These are phyloP conservation scores for Artibeus lituratus DNA, from an alignment of 2,797 vertebrate genomes.

Conservation along the genomic window DNA sequence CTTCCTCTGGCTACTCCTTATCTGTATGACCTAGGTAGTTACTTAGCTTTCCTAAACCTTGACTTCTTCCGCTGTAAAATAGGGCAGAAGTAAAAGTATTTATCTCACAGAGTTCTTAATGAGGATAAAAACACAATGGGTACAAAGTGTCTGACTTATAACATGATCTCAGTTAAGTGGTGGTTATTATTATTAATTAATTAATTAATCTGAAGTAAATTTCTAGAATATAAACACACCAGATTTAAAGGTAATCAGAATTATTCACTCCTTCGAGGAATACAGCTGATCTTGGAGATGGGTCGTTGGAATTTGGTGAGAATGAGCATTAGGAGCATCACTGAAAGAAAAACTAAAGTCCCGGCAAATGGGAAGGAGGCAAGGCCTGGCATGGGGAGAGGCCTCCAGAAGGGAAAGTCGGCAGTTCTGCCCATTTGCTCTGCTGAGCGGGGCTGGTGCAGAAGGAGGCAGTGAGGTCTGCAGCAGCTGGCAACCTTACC, in stretches of 20 bases:
- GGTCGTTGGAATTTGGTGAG: neutral
- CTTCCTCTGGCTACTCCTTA: neutral
- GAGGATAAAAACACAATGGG: neutral
- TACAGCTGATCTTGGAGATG: neutral
- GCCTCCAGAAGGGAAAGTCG: neutral
- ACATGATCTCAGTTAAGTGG: neutral
- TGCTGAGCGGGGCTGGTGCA: neutral
- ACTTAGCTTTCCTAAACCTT: neutral
- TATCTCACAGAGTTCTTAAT: neutral
- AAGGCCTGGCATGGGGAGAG: neutral
- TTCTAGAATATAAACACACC: neutral
- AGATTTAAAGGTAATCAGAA: neutral
- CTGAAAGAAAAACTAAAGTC: neutral
- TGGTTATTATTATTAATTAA: neutral
- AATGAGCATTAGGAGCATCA: neutral
- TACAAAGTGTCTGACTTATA: neutral
- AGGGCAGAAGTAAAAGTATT: neutral
- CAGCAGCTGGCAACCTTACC: neutral
- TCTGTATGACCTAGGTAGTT: neutral
- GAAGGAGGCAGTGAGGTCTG: neutral
- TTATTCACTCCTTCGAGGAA: neutral
- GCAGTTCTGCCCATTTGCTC: neutral
- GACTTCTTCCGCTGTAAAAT: neutral
- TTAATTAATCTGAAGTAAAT: neutral
- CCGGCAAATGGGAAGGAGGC: neutral